These are phyloP conservation scores for Tethya wilhelma DNA, from an alignment of 37 sponge, comb jelly and placozoan genomes.

Conservation along the genomic window DNA sequence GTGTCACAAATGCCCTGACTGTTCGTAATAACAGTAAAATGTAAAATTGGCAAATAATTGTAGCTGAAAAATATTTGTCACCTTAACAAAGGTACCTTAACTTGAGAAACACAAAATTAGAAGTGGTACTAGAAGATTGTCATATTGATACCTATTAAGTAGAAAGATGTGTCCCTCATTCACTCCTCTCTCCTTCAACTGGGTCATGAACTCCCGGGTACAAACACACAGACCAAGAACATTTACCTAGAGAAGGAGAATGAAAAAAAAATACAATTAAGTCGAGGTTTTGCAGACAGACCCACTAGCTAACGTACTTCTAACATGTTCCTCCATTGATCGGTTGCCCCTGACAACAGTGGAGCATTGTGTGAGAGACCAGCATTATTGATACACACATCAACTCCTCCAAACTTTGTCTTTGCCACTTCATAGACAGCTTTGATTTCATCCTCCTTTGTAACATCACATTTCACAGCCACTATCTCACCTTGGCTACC, in stretches of 20 bases:
- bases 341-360: slow-evolving; percentile 57
- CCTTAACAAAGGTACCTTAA: too few relatives aligned
- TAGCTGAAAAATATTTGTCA: too few relatives aligned
- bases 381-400: slow-evolving; percentile 87
- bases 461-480: slow-evolving; percentile 80
- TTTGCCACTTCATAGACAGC: slow-evolving; percentile 46
- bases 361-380: slow-evolving; percentile 69
- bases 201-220: slow-evolving; percentile 75
- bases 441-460: slow-evolving; percentile 72
- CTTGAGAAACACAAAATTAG: too few relatives aligned
- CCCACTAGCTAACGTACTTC: slow-evolving; percentile 47
- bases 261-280: not conserved
- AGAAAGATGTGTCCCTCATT: slow-evolving; percentile 82
- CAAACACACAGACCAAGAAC: slow-evolving; percentile 74
- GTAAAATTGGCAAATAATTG: too few relatives aligned
- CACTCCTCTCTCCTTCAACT: slow-evolving; percentile 58
- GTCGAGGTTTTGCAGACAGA: too few relatives aligned
- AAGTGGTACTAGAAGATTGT: not conserved
- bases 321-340: slow-evolving; percentile 79
- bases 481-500: too few relatives aligned
- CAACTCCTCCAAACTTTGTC: slow-evolving; percentile 67
- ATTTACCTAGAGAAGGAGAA: slow-evolving; percentile 56
- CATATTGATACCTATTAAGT: slow-evolving; percentile 68
- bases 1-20: too few relatives aligned
- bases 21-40: too few relatives aligned